These are phyloP conservation scores for Trypoxylus dichotomus DNA, from an alignment of 1,140 invertebrate species.

Conservation along the genomic window DNA sequence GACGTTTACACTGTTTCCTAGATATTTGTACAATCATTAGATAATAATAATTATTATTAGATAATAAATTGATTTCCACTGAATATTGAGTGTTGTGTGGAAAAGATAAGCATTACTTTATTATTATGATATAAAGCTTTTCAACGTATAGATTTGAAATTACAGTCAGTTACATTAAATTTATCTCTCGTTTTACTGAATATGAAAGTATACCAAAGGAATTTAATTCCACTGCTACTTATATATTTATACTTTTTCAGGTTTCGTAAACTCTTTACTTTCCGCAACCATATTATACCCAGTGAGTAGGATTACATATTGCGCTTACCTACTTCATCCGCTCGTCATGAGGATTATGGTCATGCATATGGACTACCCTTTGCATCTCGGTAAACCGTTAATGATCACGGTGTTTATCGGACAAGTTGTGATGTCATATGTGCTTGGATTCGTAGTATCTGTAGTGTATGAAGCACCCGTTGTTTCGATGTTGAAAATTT, in stretches of 20 bases:
- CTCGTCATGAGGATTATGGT: constrained; percentile 74
- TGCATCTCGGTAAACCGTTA: constrained; percentile 74
- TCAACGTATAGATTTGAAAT: no score
- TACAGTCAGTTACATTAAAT: no score
- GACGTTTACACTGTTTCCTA: no score
- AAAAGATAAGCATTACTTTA: no score
- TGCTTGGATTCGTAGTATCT: constrained; percentile 76
- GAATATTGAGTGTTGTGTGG: no score
- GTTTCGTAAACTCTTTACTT: constrained; percentile 70
- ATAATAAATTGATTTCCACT: no score
- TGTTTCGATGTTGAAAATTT: constrained; percentile 81
- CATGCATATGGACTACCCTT: constrained; percentile 75
- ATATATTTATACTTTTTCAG: constrained; percentile 53
- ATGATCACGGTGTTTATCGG: constrained; percentile 79
- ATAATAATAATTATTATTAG: no score
- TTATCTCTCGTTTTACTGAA: no score
- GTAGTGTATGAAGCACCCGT: constrained; percentile 80
- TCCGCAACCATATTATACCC: constrained; percentile 79
- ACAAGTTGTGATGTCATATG: constrained; percentile 73
- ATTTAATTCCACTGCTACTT: background rate
- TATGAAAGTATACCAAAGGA: no score
- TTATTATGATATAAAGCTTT: no score
- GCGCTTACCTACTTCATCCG: constrained; percentile 80
- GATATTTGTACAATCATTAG: no score
- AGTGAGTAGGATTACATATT: constrained; percentile 82